Evolutionary conservation across 30 jellyfish, hydroid and myxozoan genomes (phyloP).

Genomic region (Calvadosia cruxmelitensis): DNA sequence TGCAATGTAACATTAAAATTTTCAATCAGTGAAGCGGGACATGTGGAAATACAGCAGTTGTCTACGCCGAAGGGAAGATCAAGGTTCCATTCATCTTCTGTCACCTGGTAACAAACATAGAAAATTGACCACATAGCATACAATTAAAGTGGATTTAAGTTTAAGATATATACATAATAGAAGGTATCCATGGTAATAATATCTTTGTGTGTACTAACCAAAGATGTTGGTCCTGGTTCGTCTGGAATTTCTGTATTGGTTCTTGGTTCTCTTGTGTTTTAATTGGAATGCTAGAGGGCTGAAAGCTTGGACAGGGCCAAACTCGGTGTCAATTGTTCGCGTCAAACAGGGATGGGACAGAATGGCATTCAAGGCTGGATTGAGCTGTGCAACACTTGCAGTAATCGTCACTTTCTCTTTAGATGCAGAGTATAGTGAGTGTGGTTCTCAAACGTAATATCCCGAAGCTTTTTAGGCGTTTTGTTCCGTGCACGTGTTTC

Average conservation of each 20-base stretch:
- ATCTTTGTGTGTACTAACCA: too few relatives aligned
- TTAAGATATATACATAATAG: too few relatives aligned
- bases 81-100: not conserved
- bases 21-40: not conserved
- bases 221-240: too few relatives aligned
- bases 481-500: not conserved
- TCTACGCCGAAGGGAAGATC: not conserved
- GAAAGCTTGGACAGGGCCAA: not conserved
- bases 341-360: not conserved
- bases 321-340: not conserved
- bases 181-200: too few relatives aligned
- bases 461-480: not conserved
- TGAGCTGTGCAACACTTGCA: too few relatives aligned
- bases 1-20: not conserved
- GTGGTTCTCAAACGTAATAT: not conserved
- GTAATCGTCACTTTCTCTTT: too few relatives aligned
- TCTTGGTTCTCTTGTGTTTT: too few relatives aligned
- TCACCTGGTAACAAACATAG: too few relatives aligned
- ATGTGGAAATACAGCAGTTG: not conserved
- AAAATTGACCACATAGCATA: too few relatives aligned
- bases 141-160: too few relatives aligned
- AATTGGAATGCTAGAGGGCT: not conserved
- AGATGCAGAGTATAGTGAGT: too few relatives aligned
- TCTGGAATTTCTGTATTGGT: too few relatives aligned
- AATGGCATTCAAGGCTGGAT: not conserved